Base-by-base conservation (phyloP, 1,140 invertebrate species). In the Chymomyza costata region DNA sequence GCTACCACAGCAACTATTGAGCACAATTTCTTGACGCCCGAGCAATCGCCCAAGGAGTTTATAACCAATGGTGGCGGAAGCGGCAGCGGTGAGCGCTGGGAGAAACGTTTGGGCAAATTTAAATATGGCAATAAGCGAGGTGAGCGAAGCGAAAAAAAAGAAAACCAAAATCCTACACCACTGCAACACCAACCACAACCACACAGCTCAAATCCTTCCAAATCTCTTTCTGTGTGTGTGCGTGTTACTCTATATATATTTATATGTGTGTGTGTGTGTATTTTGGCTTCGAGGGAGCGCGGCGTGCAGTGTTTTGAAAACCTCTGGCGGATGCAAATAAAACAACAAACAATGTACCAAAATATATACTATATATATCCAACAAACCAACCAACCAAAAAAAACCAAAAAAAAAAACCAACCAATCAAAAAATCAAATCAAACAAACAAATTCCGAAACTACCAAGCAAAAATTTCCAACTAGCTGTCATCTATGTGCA, bases 51-150 rank as follows among this genome's bases (percentile, higher is more conserved):
- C 73, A 86, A 66, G 61, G 84, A 86, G 47, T 61, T 65, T 18
- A 64, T 30, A 40, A 58, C 30, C 10, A 53, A 53, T n/a, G 53
- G 45, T 17, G 39, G 48, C 15, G 49, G 48, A 25, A 47, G 41
- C 21, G 48, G 50, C 28, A 47, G 25, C 37, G 60, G 30, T 15
- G 55, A 62, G 2, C 43, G 64, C 16, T 41, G 46, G 45, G 85
- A 88, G 59, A 86, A 85, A 49, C 86, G 86, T 66, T 82, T 87
- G 55, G 84, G 85, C 15, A 88, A 87, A 69, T 83, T 87, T 32
- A 87, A 87, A 55, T 86, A 87, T 60, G 85, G 87, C 47, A 83
- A 86, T 70, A 88, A 87, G 87, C 86, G 86, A 88, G 87, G 87
- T 88, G 84, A 70, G 53, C 59, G 35, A 14, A 34, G 13, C 3